Evolutionary conservation across 2,797 vertebrate genomes (phyloP).

Genomic region (Anniella stebbinsi): DNA sequence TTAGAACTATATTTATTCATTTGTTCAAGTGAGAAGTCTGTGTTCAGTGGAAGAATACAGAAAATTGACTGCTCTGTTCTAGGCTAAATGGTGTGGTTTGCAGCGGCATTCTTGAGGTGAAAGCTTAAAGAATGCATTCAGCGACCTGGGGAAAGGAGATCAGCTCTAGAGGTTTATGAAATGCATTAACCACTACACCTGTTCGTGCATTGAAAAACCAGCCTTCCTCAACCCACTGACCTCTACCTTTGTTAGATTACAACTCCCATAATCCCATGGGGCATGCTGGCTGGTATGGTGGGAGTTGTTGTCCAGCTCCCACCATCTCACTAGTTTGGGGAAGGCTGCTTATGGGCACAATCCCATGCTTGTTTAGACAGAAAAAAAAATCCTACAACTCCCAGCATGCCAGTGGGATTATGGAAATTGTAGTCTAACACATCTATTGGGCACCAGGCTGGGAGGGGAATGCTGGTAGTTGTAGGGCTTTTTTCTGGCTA

Average conservation of each 20-base stretch:
- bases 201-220: slow-evolving; percentile 25
- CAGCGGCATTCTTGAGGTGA: slow-evolving; percentile 61
- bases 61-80: slow-evolving; percentile 62
- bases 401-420: too few species aligned
- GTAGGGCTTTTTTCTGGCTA: too few species aligned
- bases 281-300: background rate
- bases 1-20: slow-evolving; percentile 64
- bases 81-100: slow-evolving; percentile 69
- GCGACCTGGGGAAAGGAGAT: slow-evolving; percentile 57
- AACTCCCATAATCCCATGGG: background rate
- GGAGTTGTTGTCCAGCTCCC: background rate
- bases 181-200: slow-evolving; percentile 42
- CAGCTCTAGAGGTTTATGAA: slow-evolving; percentile 35
- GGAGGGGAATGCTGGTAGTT: too few species aligned
- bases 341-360: background rate
- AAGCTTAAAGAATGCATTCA: slow-evolving; percentile 71
- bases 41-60: slow-evolving; percentile 66
- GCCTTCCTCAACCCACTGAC: background rate
- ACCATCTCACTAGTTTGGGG: background rate
- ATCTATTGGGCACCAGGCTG: too few species aligned
- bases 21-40: slow-evolving; percentile 65
- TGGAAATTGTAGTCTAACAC: too few species aligned
- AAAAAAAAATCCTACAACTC: too few species aligned
- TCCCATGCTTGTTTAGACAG: too few species aligned
- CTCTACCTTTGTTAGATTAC: background rate